A percentile compares a stretch with the other conserved stretches of the same genome.
These are phyloP conservation scores for Stichodactyla mertensii DNA, from an alignment of 64 coral and sea anemone genomes.

Conservation along the genomic window DNA sequence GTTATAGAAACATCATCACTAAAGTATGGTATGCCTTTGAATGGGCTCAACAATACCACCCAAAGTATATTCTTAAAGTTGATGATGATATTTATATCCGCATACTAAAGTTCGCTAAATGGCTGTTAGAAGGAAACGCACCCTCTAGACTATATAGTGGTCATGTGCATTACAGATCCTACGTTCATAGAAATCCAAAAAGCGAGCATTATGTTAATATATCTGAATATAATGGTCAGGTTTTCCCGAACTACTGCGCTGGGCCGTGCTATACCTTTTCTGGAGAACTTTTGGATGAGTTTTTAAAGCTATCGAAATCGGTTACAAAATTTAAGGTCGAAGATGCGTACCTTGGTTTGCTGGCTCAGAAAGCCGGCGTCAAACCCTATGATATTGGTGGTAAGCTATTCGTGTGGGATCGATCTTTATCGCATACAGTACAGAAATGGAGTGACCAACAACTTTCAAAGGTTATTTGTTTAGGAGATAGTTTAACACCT, in stretches of 20 bases:
- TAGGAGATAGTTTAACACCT: conserved; percentile 12
- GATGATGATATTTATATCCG: conserved; percentile 16
- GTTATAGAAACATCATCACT: no score
- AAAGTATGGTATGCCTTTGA: no score
- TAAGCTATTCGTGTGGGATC: conserved; percentile 1
- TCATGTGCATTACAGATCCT: conserved; percentile 2
- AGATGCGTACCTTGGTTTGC: conserved; percentile 5
- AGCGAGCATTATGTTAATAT: conserved; percentile 7
- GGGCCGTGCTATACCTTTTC: conserved; percentile 23
- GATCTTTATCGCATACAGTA: neutral
- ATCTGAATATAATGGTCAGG: neutral
- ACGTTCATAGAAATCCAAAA: conserved; percentile 15
- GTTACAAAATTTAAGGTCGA: conserved; percentile 2
- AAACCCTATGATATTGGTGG: conserved; percentile 9
- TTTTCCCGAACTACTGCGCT: conserved; percentile 14
- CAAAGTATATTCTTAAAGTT: no score
- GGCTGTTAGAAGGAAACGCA: neutral
- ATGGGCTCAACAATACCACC: no score
- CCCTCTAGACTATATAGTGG: conserved; percentile 1
- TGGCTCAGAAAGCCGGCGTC: neutral
- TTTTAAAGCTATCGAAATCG: neutral
- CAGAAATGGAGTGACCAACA: neutral
- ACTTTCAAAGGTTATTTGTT: neutral
- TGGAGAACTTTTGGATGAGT: conserved; percentile 1
- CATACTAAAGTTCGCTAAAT: neutral